Percentiles rank a stretch among this genome's conserved stretches.
Conservation (phyloP, 2,797 vertebrate genomes). For the Onychomys leucogaster region DNA sequence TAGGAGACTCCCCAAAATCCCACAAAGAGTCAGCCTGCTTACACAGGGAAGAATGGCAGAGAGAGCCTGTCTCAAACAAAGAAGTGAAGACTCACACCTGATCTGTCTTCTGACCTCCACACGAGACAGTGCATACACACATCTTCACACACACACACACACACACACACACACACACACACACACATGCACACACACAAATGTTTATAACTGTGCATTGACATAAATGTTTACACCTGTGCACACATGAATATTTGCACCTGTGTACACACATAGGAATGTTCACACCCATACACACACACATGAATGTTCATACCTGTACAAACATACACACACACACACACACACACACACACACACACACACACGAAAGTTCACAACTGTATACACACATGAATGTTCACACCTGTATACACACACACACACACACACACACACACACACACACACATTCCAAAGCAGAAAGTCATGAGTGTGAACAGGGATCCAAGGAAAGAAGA, state of each 20-base stretch:
- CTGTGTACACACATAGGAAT: too few relatives aligned
- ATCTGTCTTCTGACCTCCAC: neutral
- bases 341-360: too few relatives aligned
- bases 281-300: too few relatives aligned
- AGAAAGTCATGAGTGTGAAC: neutral
- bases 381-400: neutral
- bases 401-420: neutral
- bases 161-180: neutral
- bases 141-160: neutral
- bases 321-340: too few relatives aligned
- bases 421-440: neutral
- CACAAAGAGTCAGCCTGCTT: neutral
- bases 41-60: accelerated
- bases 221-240: too few relatives aligned
- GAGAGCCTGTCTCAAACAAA: neutral
- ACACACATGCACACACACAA: neutral
- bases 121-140: neutral
- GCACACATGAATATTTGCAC: neutral
- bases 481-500: neutral
- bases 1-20: neutral
- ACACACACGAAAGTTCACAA: neutral
- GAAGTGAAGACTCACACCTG: neutral
- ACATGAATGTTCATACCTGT: too few relatives aligned
- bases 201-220: neutral
- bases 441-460: neutral